These are phyloP conservation scores for Neofelis nebulosa DNA, from an alignment of 2,113 vertebrate species.

Conservation along the genomic window DNA sequence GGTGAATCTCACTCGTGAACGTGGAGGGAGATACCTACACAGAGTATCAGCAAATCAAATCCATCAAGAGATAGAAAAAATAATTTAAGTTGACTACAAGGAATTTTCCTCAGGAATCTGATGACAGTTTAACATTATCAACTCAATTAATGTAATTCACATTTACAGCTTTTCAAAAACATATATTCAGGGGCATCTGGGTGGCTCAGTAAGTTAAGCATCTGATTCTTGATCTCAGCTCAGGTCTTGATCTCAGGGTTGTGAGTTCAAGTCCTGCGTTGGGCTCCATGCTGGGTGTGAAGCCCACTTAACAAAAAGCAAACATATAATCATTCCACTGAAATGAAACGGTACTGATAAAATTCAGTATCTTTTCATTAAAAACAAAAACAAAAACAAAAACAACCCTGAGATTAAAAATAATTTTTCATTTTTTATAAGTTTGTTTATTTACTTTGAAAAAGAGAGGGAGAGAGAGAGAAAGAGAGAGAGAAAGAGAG, in stretches of 20 bases:
- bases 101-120: not conserved
- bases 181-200: not conserved
- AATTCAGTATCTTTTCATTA: not conserved
- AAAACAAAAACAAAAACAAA: not conserved
- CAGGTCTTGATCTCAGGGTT: too few species aligned
- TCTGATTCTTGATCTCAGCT: too few species aligned
- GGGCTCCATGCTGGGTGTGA: too few species aligned
- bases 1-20: not conserved
- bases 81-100: not conserved
- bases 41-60: not conserved
- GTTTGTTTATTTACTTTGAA: too few species aligned
- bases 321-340: not conserved
- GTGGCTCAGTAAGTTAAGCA: too few species aligned
- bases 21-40: not conserved
- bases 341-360: not conserved
- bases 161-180: not conserved
- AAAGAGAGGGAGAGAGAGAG: too few species aligned
- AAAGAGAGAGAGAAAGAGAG: too few species aligned
- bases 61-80: not conserved
- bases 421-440: not conserved
- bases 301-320: too few species aligned
- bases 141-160: not conserved
- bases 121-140: not conserved
- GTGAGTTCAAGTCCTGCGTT: too few species aligned
- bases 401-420: not conserved